These are phyloP conservation scores for Hippocampus kuda DNA, from an alignment of 2,797 vertebrate species.

Conservation along the genomic window DNA sequence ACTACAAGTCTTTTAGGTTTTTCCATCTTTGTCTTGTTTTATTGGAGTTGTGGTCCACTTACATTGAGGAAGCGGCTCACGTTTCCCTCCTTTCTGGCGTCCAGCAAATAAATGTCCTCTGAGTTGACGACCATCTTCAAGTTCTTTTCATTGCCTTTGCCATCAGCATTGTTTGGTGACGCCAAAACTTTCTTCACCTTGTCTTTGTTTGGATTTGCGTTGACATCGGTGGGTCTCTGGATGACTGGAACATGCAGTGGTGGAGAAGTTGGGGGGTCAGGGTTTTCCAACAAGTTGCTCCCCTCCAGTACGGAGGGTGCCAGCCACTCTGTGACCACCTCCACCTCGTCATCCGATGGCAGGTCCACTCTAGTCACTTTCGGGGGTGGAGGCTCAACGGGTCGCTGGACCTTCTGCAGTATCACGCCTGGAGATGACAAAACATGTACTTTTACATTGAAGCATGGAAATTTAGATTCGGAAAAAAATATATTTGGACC, in stretches of 20 bases:
- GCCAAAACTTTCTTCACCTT: conserved; percentile 2
- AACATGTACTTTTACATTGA: background rate
- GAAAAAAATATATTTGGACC: too few species aligned
- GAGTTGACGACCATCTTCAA: conserved; percentile 17
- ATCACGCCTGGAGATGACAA: conserved; percentile 45
- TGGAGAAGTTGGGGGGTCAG: conserved; percentile 7
- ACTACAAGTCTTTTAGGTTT: too few species aligned
- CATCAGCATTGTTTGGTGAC: background rate
- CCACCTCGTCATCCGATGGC: conserved; percentile 66
- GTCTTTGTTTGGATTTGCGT: conserved; percentile 12
- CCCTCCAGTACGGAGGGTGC: conserved; percentile 37
- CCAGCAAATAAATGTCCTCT: conserved; percentile 67
- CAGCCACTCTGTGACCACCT: conserved; percentile 70
- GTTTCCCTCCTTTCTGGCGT: conserved; percentile 87
- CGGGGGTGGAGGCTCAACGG: conserved; percentile 10
- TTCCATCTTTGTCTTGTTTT: background rate
- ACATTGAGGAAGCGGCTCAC: conserved; percentile 89
- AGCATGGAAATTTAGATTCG: background rate
- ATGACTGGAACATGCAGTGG: conserved; percentile 50
- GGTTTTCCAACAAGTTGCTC: conserved; percentile 23
- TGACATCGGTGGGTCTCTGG: conserved; percentile 57
- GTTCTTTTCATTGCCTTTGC: conserved; percentile 5
- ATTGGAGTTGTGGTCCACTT: conserved; percentile 39
- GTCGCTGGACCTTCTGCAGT: conserved; percentile 31
- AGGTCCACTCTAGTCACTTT: conserved; percentile 45